These are phyloP conservation scores for Rhinogobius similis DNA, from an alignment of 2,113 vertebrate genomes.

Conservation along the genomic window DNA sequence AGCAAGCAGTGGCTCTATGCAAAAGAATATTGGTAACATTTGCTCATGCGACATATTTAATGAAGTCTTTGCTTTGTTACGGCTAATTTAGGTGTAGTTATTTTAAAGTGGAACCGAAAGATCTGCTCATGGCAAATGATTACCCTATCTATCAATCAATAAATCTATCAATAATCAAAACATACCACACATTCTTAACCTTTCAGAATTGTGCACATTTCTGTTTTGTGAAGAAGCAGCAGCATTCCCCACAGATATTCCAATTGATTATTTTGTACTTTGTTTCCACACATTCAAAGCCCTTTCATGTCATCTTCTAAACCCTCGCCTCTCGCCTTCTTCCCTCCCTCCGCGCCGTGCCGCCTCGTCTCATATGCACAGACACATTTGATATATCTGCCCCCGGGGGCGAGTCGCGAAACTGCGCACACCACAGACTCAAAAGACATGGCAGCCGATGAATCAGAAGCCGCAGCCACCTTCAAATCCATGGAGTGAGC, in stretches of 20 bases:
- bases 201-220: background rate
- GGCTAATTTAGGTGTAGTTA: no score
- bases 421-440: slow-evolving; percentile 27
- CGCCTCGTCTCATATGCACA: slow-evolving; percentile 24
- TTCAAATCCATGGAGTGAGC: slow-evolving; percentile 35
- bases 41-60: no score
- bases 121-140: no score
- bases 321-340: background rate
- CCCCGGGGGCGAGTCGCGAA: slow-evolving; percentile 23
- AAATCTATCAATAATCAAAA: no score
- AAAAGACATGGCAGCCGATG: slow-evolving; percentile 24
- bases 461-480: slow-evolving; percentile 46
- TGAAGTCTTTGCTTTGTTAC: no score
- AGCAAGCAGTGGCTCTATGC: no score
- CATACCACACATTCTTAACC: no score
- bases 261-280: background rate
- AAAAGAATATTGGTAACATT: no score
- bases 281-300: background rate
- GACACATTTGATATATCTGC: slow-evolving; percentile 32
- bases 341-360: slow-evolving; percentile 2
- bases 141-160: background rate
- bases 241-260: background rate
- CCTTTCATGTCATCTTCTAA: background rate
- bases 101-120: no score
- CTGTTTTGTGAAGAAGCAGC: background rate